Evolutionary conservation across 2,113 vertebrate genomes (phyloP).

Genomic region (Scomber colias): DNA sequence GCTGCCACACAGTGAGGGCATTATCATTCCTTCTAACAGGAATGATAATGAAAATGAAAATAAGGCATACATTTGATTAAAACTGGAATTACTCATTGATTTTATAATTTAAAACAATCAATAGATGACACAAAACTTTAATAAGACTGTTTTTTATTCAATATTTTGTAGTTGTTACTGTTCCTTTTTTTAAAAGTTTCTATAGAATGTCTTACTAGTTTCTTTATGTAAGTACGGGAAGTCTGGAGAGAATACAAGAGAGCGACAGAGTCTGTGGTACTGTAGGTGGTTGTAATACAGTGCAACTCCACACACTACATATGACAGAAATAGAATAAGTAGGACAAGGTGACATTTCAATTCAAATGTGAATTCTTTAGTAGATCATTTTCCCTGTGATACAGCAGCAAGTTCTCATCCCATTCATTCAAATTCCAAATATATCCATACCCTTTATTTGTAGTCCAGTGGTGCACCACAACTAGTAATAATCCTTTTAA

Average conservation of each 20-base stretch:
- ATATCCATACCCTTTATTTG: slow-evolving; percentile 59
- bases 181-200: no score
- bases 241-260: neutral
- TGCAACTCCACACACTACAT: slow-evolving; percentile 11
- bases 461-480: slow-evolving; percentile 36
- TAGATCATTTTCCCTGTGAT: slow-evolving; percentile 25
- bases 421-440: slow-evolving; percentile 56
- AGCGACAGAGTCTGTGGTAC: slow-evolving; percentile 12
- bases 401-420: slow-evolving; percentile 30
- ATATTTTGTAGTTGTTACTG: no score
- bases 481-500: slow-evolving; percentile 81
- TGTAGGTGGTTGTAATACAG: slow-evolving; percentile 33
- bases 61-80: no score
- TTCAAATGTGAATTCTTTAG: slow-evolving; percentile 46
- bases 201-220: no score
- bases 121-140: no score
- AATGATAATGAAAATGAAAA: no score
- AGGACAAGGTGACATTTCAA: slow-evolving; percentile 55
- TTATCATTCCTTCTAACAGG: no score
- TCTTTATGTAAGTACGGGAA: neutral
- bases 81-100: no score
- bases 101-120: no score
- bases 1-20: no score
- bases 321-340: slow-evolving; percentile 50
- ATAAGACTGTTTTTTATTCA: no score